A percentile compares a stretch with the other conserved stretches of the same genome.
These are phyloP conservation scores for Cairina moschata DNA, from an alignment of 2,113 vertebrate genomes.

Conservation along the genomic window DNA sequence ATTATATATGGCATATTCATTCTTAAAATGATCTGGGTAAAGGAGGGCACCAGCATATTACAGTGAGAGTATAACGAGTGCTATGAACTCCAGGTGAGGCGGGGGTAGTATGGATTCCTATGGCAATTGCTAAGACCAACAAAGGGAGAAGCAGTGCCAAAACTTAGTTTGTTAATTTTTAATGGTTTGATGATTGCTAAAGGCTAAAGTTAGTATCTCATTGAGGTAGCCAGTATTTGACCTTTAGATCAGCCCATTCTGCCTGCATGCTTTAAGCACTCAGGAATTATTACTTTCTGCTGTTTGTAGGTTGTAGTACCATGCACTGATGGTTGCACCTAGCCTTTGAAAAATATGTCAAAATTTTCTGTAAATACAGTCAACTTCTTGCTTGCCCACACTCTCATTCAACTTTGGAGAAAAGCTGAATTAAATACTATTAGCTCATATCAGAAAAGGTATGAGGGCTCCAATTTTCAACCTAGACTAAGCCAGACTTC, in stretches of 20 bases:
- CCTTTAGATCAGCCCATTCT: background rate
- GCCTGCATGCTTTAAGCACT: background rate
- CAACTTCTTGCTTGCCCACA: background rate
- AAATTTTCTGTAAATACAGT: background rate
- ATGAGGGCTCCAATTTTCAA: background rate
- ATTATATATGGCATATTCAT: background rate
- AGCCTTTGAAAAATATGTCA: background rate
- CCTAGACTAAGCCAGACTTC: background rate
- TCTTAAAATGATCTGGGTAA: constrained; percentile 22
- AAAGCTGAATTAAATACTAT: background rate
- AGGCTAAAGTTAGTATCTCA: background rate
- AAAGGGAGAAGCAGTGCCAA: background rate
- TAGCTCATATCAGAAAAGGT: background rate
- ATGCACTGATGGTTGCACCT: background rate
- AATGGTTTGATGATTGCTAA: background rate
- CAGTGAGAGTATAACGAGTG: background rate
- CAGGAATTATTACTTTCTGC: background rate
- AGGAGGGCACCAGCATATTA: background rate
- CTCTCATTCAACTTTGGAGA: background rate
- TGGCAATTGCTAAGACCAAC: background rate
- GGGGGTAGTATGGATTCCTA: background rate
- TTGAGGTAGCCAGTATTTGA: background rate
- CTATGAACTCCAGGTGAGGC: background rate
- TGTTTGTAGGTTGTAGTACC: background rate
- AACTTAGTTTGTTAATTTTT: background rate